A percentile compares a stretch with the other conserved stretches of the same genome.
phyloP scores from a whole-genome alignment of 2,888 invertebrate species.

The Brachycybe producta region DNA sequence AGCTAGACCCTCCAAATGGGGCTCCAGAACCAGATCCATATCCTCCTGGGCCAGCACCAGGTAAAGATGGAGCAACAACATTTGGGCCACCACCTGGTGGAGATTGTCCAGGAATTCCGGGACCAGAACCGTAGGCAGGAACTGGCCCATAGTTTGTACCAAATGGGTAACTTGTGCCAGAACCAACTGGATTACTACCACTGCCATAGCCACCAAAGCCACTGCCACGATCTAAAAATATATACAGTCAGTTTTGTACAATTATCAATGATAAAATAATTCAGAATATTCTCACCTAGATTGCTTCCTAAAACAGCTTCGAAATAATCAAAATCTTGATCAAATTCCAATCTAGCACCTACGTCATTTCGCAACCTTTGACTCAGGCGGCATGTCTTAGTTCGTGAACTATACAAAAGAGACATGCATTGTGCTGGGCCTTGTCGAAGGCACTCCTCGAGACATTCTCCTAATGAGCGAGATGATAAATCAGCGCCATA shows the following conservation, averaged over 20 bases:
- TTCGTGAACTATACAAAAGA: conserved; percentile 74
- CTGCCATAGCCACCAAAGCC: conserved; percentile 19
- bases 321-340: conserved; percentile 84
- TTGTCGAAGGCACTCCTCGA: conserved; percentile 77
- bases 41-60: not conserved
- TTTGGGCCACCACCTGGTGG: not conserved
- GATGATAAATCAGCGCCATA: conserved; percentile 56
- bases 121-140: conserved; percentile 14
- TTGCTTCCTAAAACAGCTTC: conserved; percentile 73
- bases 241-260: not conserved
- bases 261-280: not conserved
- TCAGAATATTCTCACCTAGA: conserved; percentile 13
- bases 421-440: conserved; percentile 76
- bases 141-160: conserved; percentile 17
- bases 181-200: conserved; percentile 17
- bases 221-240: conserved; percentile 16
- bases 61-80: not conserved
- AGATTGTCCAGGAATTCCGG: conserved; percentile 8
- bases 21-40: conserved; percentile 3
- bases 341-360: conserved; percentile 75
- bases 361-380: conserved; percentile 56
- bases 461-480: conserved; percentile 71
- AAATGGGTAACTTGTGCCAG: conserved; percentile 12
- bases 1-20: conserved; percentile 7
- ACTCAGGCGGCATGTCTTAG: conserved; percentile 67